Base-by-base conservation (phyloP, 2,888 invertebrate species). In the Leucozona laternaria region DNA sequence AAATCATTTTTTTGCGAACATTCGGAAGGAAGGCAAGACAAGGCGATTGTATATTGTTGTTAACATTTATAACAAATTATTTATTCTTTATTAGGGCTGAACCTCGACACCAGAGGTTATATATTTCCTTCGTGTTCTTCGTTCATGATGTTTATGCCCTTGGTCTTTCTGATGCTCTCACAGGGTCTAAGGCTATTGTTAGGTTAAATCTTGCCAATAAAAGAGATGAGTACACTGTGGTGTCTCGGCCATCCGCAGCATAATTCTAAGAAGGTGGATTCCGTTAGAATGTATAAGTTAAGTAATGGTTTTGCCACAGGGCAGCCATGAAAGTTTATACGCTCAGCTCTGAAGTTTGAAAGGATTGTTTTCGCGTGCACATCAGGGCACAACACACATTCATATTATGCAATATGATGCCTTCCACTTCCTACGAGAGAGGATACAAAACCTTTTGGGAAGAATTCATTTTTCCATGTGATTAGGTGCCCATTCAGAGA, bases 381-480 rank as follows among this genome's bases (percentile, higher is more conserved):
- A n/a, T n/a, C n/a, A 50, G 25, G 43, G 40, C 17, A 57, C 5
- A 58, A n/a, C 20, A 60, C 31, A 57, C 37, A 58, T 34, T 22
- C 4, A n/a, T 57, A 15, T 58, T 15, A 60, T 22, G 7, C 13
- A 37, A 22, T 62, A 40, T 40, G 8, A 25, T 10, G 60, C 25
- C 25, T 31, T 34, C 6, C 7, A 40, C 40, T 40, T 45, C 10
- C 11, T 31, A 20, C 11, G 17, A 64, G 28, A 28, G 28, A 45
- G 64, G 50, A 17, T 22, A 11, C 20, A 22, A 55, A 62, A 60
- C 50, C 43, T 28, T 66, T 81, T 76, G 31, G 13, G 22, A 78
- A 45, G 72, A 80, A 80, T 72, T 77, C 80, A 68, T 85, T 85
- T 85, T 85, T 85, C 85, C 85, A 80, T 73, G 77, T 85, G 85